Evolutionary conservation across 2,797 vertebrate species (phyloP), one percentile per base, ranked within the genome.

Genomic region (Poeciliopsis paucimaculata): DNA sequence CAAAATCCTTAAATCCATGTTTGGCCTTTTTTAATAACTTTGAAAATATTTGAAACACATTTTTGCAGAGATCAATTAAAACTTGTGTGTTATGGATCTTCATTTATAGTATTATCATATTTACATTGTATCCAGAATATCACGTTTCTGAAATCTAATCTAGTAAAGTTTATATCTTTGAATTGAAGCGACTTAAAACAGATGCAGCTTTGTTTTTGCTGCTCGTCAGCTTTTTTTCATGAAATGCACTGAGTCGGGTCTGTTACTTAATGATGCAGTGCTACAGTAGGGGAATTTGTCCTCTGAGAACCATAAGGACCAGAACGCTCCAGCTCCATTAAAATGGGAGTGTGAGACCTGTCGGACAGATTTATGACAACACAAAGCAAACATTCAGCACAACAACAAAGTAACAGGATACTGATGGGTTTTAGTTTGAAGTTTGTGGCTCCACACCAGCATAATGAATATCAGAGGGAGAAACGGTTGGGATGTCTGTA

Each of bases 161-260:
- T 23, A 41, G 20, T n/a, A 41, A 70, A 70, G 66, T 45, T 70
- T 28, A 71, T 28, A 71, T 45, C 12, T n/a, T 6, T n/a, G 26
- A n/a, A 9, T 2, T 1, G 13, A 71, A 45, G 12, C 39, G 43
- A 46, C 46, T 31, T 39, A 43, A 66, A 75, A 51, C 34, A 82
- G 39, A 64, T 55, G 60, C 39, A 9, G 43, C 13, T 70, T 76
- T n/a, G 31, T 39, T 20, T 23, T 66, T 66, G 20, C 34, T 5
- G 34, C 36, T 39, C 3, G n/a, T 82, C 79, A 72, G 62, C 71
- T 66, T 2, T 55, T 84, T 23, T 34, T 31, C 15, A 12, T 75
- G 28, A 77, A 72, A 72, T 39, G 31, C 45, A 41, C 26, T 26
- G 76, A 77, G 72, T 49, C 16, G 18, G 26, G 9, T 66, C 62